Conservation (phyloP, 2,113 vertebrate species). For the Cercocebus atys region DNA sequence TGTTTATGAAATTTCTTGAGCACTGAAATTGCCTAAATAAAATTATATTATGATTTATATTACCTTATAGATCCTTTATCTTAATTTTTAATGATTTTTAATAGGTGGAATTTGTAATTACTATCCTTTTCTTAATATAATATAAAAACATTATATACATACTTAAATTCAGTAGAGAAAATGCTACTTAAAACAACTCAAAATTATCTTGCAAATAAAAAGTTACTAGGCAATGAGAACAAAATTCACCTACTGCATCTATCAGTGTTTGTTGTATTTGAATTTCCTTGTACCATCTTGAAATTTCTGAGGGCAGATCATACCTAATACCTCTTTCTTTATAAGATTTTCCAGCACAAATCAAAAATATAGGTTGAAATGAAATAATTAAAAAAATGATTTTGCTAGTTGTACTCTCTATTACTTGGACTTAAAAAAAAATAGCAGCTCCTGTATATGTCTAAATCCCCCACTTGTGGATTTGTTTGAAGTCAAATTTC, state of each 20-base stretch:
- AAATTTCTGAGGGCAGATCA: background rate
- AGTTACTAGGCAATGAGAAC: background rate
- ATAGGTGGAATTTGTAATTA: background rate
- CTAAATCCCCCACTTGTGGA: constrained; percentile 19
- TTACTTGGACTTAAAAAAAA: background rate
- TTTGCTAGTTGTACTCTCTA: background rate
- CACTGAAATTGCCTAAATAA: constrained; percentile 28
- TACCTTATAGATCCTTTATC: background rate
- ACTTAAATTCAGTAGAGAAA: background rate
- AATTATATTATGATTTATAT: background rate
- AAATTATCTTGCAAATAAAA: constrained; percentile 20
- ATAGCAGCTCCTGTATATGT: background rate
- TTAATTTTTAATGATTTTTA: constrained; percentile 44
- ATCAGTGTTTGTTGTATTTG: background rate
- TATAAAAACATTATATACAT: background rate
- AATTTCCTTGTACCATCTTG: background rate
- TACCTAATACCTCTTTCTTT: background rate
- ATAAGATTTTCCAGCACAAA: constrained; percentile 36
- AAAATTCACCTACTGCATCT: background rate
- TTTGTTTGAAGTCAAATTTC: constrained; percentile 60
- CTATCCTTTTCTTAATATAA: background rate
- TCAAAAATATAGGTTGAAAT: constrained; percentile 49
- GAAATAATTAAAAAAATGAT: constrained; percentile 59
- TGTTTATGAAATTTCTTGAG: background rate
- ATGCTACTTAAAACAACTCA: background rate